Percentiles rank a stretch among this genome's conserved stretches.
These are phyloP conservation scores for Sarcophaga variegata DNA, from an alignment of 2,888 invertebrate species.

Conservation along the genomic window DNA sequence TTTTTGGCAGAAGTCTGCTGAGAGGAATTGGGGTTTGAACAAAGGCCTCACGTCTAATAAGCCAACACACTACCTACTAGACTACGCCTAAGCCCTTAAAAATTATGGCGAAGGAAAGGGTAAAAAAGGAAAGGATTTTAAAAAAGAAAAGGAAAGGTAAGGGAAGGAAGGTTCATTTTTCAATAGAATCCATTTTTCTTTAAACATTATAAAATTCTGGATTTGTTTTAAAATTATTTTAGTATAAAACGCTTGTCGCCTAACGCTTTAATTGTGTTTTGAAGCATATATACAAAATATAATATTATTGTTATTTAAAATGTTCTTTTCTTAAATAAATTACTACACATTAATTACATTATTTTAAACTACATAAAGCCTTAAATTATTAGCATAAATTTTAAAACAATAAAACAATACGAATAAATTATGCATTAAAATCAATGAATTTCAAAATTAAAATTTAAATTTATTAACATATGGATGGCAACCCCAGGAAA, in stretches of 20 bases:
- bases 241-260: not conserved
- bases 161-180: too few species aligned
- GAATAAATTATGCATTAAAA: not conserved
- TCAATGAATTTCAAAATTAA: not conserved
- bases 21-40: too few species aligned
- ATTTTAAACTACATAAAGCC: slow-evolving; percentile 45
- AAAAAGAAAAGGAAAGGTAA: too few species aligned
- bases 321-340: not conserved
- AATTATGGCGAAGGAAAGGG: too few species aligned
- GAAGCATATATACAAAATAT: not conserved
- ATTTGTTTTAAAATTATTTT: too few species aligned
- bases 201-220: not conserved
- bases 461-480: not conserved
- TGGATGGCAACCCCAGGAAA: not conserved
- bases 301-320: too few species aligned
- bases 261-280: not conserved
- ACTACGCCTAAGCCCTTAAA: too few species aligned
- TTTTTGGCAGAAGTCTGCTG: too few species aligned
- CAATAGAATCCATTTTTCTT: too few species aligned
- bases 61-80: too few species aligned
- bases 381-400: slow-evolving; percentile 25
- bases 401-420: slow-evolving; percentile 6
- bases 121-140: too few species aligned
- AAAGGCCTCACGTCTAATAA: too few species aligned
- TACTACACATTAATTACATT: slow-evolving; percentile 29